Base-by-base conservation (phyloP, 1,140 invertebrate species). In the Akabosia matsudoensis region DNA sequence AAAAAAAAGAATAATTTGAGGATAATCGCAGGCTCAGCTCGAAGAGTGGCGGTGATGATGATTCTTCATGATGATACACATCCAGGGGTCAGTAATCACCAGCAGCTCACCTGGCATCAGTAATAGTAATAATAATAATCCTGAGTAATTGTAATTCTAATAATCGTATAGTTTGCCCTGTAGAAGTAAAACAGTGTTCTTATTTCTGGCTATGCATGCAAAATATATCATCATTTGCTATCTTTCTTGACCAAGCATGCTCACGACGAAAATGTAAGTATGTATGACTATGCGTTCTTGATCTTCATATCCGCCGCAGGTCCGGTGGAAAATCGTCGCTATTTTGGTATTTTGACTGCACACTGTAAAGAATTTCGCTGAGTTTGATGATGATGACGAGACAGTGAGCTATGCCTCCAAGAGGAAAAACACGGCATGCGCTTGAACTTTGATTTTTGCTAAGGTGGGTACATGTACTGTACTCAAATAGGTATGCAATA, bases 1-100 rank as follows among this genome's bases (percentile, higher is more conserved):
- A n/a, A n/a, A n/a, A n/a, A n/a, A n/a, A n/a, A n/a, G n/a, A n/a
- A n/a, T n/a, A n/a, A n/a, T n/a, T n/a, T n/a, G n/a, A n/a, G n/a
- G n/a, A 18, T 7, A 7, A 45, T 45, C 18, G 18, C 37, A 10
- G 37, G 37, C 37, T 10, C 7, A 45, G 18, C 18, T 7, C 37
- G 18, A 18, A 7, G 37, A 45, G n/a, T 45, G 37, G 18, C 18
- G 37, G 7, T 45, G 37, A 45, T 45, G 37, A 45, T 45, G 37
- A 45, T 45, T 18, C 7, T 45, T 45, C 37, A 45, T 45, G 13
- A 10, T 56, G 54, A 56, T 56, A 56, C n/a, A 56, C 13, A 56
- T 56, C 54, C 54, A 56, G 54, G 54, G 54, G 54, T 56, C 54
- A 56, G 54, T 56, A 10, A 56, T 56, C 54, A 56, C 22, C 54